Evolutionary conservation across 1,140 invertebrate genomes (phyloP), one percentile per base, ranked within the genome.

Genomic region (Oncopeltus fasciatus): DNA sequence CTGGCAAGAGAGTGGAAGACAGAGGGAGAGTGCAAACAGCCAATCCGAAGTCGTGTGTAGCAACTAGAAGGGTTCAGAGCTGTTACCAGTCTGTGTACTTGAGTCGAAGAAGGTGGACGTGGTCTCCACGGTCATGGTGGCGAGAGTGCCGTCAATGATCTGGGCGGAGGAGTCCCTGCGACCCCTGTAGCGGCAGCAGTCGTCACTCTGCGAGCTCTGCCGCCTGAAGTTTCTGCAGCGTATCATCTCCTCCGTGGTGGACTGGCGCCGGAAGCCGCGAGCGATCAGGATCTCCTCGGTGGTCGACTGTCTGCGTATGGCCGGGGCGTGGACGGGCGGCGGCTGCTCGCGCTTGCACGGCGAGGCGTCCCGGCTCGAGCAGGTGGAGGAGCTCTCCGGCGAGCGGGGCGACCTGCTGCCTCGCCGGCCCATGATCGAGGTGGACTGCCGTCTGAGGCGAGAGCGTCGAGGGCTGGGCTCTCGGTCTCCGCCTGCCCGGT

Each of bases 231-330:
- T 93, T 38, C 90, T 76, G 70, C 90, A 92, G 4, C 90, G 77
- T 49, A 92, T 92, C 85, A 91, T 92, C 71, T 94, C 90, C 69
- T 94, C 90, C 0, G 88, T 92, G 1, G 90, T 92, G 1, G 87
- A 90, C 69, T 94, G 90, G 31, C 90, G 78, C 0, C 90, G 80
- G 73, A 94, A 94, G 28, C 90, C 90, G 44, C 88, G 79, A 1
- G 90, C 88, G 67, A 92, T 92, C 16, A 94, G 74, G 67, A 94
- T 94, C 73, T 94, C 90, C 72, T 92, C 88, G 1, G 90, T 92
- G 0, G 90, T 92, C 9, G 89, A 92, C 75, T 92, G 90, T 66
- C 90, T 76, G 65, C 90, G 76, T 24, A 90, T 87, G 53, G 83
- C 80, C 12, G 85, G 86, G 59, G 85, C 78, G 67, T 84, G 79